These are phyloP conservation scores for Chaenogobius annularis DNA, from an alignment of 2,113 vertebrate genomes.

Conservation along the genomic window DNA sequence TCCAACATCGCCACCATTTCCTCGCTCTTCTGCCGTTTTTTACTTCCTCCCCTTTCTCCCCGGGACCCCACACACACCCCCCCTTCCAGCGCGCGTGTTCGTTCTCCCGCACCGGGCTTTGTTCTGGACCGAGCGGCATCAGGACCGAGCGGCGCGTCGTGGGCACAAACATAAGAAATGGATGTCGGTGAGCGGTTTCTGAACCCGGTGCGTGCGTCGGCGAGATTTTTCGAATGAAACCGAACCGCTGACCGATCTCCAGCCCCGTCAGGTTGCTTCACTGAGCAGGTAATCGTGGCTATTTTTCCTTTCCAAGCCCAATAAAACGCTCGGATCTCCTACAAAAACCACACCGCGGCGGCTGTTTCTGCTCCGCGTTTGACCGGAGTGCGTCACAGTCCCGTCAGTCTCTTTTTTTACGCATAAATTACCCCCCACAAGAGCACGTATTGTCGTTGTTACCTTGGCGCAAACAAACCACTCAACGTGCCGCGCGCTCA, in stretches of 20 bases:
- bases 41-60: no score
- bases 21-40: neutral
- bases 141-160: constrained; percentile 52
- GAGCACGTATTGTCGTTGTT: constrained; percentile 19
- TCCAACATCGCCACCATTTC: constrained; percentile 3
- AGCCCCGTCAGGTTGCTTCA: constrained; percentile 32
- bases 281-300: constrained; percentile 51
- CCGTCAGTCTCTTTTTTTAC: constrained; percentile 41
- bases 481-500: neutral
- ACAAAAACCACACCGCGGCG: neutral
- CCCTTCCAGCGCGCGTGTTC: neutral
- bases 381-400: constrained; percentile 59
- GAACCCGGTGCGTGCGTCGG: constrained; percentile 30
- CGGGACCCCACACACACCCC: no score
- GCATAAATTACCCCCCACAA: constrained; percentile 31
- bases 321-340: constrained; percentile 23
- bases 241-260: constrained; percentile 6
- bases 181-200: constrained; percentile 33
- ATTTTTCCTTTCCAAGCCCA: constrained; percentile 2
- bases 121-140: constrained; percentile 18
- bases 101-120: constrained; percentile 31
- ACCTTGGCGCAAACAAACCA: neutral
- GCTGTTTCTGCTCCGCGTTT: constrained; percentile 50
- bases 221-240: constrained; percentile 38
- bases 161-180: constrained; percentile 59